Base-by-base conservation (phyloP, 2,888 invertebrate genomes). In the Tubulanus polymorphus region DNA sequence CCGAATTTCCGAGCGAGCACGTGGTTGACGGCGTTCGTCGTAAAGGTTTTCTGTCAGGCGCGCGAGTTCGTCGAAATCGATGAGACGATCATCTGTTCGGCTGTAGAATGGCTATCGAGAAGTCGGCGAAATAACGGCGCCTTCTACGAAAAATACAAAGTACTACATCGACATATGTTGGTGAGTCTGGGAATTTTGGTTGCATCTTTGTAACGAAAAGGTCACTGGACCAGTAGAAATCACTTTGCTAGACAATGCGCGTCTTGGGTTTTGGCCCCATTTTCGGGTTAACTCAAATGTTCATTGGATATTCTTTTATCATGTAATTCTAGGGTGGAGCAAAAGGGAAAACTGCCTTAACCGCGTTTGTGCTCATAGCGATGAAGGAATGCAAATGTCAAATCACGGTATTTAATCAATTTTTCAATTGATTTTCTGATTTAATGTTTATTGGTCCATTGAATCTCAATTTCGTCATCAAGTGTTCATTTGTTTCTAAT, bases 11-110 rank as follows among this genome's bases (percentile, higher is more conserved):
- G 60, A 12, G 61, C 69, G 28, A 71, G 72, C 48, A 70, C 71
- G 8, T 72, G 72, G 72, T 48, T 69, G 46, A 69, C 69, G 18
- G 68, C 69, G 2, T 69, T 69, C 37, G 68, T 66, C 3, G 48
- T 67, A 49, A 68, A 68, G 58, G 64, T 66, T 8, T 62, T 68
- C 46, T 65, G 64, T 28, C 66, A 69, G 53, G 65, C 69, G 2
- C 47, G 59, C 27, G 55, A 60, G 27, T 67, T 62, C 46, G 59
- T 63, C 12, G 55, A 65, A 2, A 56, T 69, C 32, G 68, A 68
- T 47, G 56, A 55, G 15, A 62, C 61, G 30, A 62, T 67, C 29
- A 63, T 64, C 5, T 63, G 64, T 47, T 46, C 52, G 0, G 64
- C 64, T 2, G 56, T 69, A 18, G n/a, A 55, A 23, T 69, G 67